These are phyloP conservation scores for Congeria kusceri DNA, from an alignment of 2,888 invertebrate genomes.

Conservation along the genomic window DNA sequence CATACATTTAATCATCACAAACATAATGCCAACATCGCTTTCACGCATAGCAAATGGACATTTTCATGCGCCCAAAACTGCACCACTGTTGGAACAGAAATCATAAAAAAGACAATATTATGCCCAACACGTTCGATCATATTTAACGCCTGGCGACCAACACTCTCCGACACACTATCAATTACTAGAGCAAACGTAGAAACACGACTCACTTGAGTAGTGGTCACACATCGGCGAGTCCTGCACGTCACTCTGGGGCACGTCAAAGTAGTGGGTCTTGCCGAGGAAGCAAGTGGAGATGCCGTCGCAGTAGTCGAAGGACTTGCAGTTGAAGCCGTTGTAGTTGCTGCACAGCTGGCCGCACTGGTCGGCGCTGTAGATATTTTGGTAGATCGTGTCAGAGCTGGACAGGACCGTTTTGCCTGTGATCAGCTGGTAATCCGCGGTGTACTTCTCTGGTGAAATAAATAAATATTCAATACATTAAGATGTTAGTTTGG, in stretches of 20 bases:
- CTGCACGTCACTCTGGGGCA: slow-evolving; percentile 66
- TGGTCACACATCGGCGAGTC: slow-evolving; percentile 72
- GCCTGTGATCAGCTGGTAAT: slow-evolving; percentile 67
- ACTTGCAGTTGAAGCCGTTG: slow-evolving; percentile 74
- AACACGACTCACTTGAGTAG: slow-evolving; percentile 78
- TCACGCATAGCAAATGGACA: too few species aligned
- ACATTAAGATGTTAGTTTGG: too few species aligned
- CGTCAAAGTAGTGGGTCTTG: slow-evolving; percentile 70
- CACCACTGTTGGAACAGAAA: too few species aligned
- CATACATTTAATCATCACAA: too few species aligned
- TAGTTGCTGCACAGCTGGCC: slow-evolving; percentile 75
- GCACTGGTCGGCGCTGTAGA: slow-evolving; percentile 71
- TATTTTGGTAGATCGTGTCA: slow-evolving; percentile 74
- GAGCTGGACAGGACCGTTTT: slow-evolving; percentile 70
- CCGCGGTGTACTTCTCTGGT: slow-evolving; percentile 72
- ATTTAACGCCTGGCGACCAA: too few species aligned
- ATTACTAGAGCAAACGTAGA: too few species aligned
- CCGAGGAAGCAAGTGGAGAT: slow-evolving; percentile 76
- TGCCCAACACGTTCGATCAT: too few species aligned
- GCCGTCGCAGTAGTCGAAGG: slow-evolving; percentile 76
- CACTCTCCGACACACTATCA: too few species aligned
- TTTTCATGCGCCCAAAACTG: too few species aligned
- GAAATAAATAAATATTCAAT: too few species aligned
- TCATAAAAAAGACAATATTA: too few species aligned
- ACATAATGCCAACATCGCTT: too few species aligned